Base-by-base conservation (phyloP, 2,888 invertebrate genomes). In the Anthophora plumipes region DNA sequence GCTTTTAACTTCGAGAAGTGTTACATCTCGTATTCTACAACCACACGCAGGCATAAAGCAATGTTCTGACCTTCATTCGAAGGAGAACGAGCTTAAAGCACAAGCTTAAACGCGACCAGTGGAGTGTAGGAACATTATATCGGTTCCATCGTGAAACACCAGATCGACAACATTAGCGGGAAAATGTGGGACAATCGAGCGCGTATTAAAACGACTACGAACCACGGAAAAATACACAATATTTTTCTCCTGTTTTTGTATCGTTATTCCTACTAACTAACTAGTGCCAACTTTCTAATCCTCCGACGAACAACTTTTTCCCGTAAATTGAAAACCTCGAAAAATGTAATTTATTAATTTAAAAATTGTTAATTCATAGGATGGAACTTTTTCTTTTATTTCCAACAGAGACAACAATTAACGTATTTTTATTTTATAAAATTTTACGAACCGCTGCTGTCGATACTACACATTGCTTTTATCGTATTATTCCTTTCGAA, bases 121-220 rank as follows among this genome's bases (percentile, higher is more conserved):
- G 37, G 25, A 52, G 12, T 25, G n/a, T 52, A 14, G 17, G 60
- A 55, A 74, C 46, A 14, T 63, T 57, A 64, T 66, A 75, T 68
- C 50, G 39, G 61, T 43, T 14, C 59, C 57, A 64, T 73, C 60
- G 68, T 17, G 70, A 68, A 73, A 63, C 31, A 11, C 48, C 6
- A 66, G 43, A 73, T 78, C 66, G 59, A 70, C 64, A 55, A 73
- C 22, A 46, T 12, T 48, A 37, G 14, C 9, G 14, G 50, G 71
- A 72, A 75, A 70, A 86, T 82, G 70, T 77, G 57, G 67, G 66
- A 50, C 76, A 52, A 68, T 60, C 68, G 71, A 76, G 60, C 54
- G 64, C 9, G 31, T 17, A 55, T 66, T 52, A 37, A 71, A 59
- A 70, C 57, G 61, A 63, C 59, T 9, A 22, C 8, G 31, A 31